Percentiles rank a stretch among this genome's conserved stretches.
phyloP scores from a whole-genome alignment of 2,113 vertebrate species.

The Catagonus wagneri region DNA sequence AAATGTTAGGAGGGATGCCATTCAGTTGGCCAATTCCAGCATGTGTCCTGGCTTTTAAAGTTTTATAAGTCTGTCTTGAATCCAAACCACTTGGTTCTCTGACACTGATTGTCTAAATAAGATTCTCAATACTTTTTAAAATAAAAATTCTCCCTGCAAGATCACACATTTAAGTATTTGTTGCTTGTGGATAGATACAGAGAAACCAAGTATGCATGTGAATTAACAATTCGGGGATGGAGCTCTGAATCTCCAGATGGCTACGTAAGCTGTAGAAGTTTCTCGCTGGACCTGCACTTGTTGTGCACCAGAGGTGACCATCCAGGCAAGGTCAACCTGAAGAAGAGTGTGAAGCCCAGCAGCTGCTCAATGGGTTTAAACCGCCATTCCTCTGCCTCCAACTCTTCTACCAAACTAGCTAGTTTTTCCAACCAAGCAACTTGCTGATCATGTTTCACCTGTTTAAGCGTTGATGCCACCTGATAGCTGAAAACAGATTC shows the following conservation, averaged over 20 bases:
- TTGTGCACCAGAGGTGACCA: not conserved
- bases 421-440: conserved; percentile 98
- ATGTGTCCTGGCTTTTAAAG: not conserved
- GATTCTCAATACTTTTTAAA: conserved; percentile 57
- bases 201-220: conserved; percentile 36
- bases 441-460: conserved; percentile 99
- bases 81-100: conserved; percentile 3
- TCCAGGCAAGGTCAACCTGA: conserved; percentile 84
- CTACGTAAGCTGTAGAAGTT: not conserved
- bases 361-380: conserved; percentile 99
- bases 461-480: conserved; percentile 97
- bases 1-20: not conserved
- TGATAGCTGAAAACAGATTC: conserved; percentile 99
- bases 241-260: conserved; percentile 29
- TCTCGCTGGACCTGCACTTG: not conserved
- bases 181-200: conserved; percentile 39
- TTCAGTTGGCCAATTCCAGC: not conserved
- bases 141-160: conserved; percentile 36
- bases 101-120: conserved; percentile 55
- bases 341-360: conserved; percentile 96
- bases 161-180: conserved; percentile 57
- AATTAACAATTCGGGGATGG: not conserved
- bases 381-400: conserved; percentile 99
- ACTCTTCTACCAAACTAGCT: conserved; percentile 96
- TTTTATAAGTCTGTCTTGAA: conserved; percentile 59